These are phyloP conservation scores for Lepetodrilus schrolli DNA, from an alignment of 2,888 invertebrate species.

Conservation along the genomic window DNA sequence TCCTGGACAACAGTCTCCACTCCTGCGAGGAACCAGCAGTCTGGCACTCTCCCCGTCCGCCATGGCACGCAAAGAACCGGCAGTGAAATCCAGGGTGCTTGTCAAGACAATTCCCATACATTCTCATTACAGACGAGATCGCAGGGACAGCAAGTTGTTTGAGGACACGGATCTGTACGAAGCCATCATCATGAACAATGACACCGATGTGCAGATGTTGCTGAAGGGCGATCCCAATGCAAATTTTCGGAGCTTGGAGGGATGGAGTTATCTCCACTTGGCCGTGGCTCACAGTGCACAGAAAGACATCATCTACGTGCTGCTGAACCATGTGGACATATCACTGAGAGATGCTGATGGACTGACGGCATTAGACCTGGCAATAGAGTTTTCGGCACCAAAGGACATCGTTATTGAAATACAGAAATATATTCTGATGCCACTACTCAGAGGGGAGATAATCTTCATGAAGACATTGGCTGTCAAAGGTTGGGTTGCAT, in stretches of 20 bases:
- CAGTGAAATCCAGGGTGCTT: background rate
- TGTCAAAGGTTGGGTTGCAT: constrained; percentile 50
- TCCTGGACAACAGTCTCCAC: background rate
- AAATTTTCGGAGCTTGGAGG: constrained; percentile 43
- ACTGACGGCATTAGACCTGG: constrained; percentile 51
- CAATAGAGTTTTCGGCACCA: constrained; percentile 41
- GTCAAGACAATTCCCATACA: background rate
- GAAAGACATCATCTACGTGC: constrained; percentile 45
- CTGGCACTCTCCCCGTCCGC: background rate
- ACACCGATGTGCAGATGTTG: constrained; percentile 44
- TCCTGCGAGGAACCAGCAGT: background rate
- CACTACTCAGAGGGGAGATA: constrained; percentile 44
- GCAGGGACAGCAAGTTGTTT: constrained; percentile 21
- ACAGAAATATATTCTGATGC: constrained; percentile 42
- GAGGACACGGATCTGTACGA: constrained; percentile 45
- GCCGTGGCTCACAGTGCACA: constrained; percentile 51
- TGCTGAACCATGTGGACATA: constrained; percentile 51
- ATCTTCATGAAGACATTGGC: constrained; percentile 45
- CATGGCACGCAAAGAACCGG: background rate
- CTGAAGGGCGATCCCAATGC: constrained; percentile 35
- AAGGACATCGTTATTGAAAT: constrained; percentile 42
- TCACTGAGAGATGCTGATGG: constrained; percentile 50
- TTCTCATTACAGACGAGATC: background rate
- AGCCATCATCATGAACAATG: constrained; percentile 48
- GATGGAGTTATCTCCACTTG: constrained; percentile 52